Evolutionary conservation across 1,140 invertebrate genomes (phyloP), one percentile per base, ranked within the genome.

Genomic region (Colletes gigas): DNA sequence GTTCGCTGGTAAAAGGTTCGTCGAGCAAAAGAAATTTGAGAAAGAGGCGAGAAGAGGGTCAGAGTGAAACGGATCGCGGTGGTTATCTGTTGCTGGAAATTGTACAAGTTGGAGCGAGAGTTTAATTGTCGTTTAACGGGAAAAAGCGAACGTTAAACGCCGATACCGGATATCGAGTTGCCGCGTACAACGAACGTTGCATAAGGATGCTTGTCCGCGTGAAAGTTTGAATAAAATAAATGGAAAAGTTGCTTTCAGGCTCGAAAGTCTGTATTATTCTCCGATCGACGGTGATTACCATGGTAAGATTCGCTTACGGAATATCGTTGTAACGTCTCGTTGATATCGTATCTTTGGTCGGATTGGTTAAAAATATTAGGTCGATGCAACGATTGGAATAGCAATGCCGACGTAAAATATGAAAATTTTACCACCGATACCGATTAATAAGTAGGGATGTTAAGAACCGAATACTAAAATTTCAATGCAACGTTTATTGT

Each of bases 111-210:
- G 14, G 5, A 63, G 55, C 57, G 47, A 55, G 69, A 73, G 60
- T 78, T 78, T 78, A 78, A 78, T 78, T 30, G 69, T 78, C 77
- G 69, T 78, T 78, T 78, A 78, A 78, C 52, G 69, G 50, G 68
- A 72, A 63, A 63, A 78, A 72, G 47, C 77, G 69, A 65, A 44
- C 59, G 77, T 78, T 78, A 73, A 73, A 65, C 77, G 50, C 57
- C 10, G 68, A 71, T 17, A 1, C 47, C 60, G 59, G 59, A 39
- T 78, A 78, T 72, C 69, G 68, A n/a, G 68, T 72, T 41, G 21
- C 60, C 41, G 30, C 59, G 41, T 54, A 57, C 55, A 78, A 78
- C 77, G 59, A n/a, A 19, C 69, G 60, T 78, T 78, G 59, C 77
- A 78, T 65, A 78, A 78, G 77, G 30, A 30, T 21, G 77, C 59